phyloP scores from a whole-genome alignment of 2,113 vertebrate species.

The western clawed frog (Xenopus tropicalis) region DNA sequence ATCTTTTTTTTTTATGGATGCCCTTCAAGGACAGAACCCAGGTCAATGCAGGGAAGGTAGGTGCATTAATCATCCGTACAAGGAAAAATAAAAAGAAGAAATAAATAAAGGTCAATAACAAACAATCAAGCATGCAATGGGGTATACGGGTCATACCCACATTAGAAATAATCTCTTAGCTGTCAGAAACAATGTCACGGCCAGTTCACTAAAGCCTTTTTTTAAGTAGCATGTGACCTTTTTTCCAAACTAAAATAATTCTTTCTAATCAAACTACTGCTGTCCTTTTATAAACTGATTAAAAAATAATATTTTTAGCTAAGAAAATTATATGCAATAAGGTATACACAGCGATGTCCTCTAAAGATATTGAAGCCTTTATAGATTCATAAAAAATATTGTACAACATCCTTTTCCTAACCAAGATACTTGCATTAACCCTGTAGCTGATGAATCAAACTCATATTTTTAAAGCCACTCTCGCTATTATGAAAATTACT shows the following conservation, averaged over 20 bases:
- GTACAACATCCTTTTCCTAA: too few species aligned
- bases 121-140: conserved; percentile 57
- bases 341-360: too few species aligned
- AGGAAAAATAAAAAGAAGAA: conserved; percentile 61
- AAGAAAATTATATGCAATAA: too few species aligned
- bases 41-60: conserved; percentile 61
- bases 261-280: too few species aligned
- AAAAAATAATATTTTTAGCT: too few species aligned
- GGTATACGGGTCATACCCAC: conserved; percentile 55
- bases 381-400: too few species aligned
- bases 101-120: conserved; percentile 68
- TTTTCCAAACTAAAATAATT: conserved; percentile 27
- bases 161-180: conserved; percentile 59
- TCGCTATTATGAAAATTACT: too few species aligned
- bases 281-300: too few species aligned
- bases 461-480: too few species aligned
- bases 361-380: too few species aligned
- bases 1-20: conserved; percentile 55
- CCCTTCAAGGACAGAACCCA: conserved; percentile 66
- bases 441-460: too few species aligned
- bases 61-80: conserved; percentile 68
- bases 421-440: too few species aligned
- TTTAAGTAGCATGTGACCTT: conserved; percentile 38
- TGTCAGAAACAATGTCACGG: conserved; percentile 58
- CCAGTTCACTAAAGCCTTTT: conserved; percentile 7